A percentile compares a stretch with the other conserved stretches of the same genome.
These are phyloP conservation scores for Drosophila mulleri DNA, from an alignment of 2,888 invertebrate genomes.

Conservation along the genomic window DNA sequence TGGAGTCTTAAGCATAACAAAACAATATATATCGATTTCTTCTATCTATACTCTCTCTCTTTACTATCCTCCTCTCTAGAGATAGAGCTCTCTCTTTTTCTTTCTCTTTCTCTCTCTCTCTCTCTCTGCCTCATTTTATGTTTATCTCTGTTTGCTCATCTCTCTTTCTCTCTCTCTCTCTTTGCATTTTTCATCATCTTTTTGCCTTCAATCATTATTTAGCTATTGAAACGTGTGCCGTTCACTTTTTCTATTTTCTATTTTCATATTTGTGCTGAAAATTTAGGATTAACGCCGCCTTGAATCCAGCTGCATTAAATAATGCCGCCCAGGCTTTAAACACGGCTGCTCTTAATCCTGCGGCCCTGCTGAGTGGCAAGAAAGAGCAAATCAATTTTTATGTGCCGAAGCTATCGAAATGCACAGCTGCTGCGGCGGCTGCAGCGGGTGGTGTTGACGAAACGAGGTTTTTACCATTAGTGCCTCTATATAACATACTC, in stretches of 20 bases:
- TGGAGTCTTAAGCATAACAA: no score
- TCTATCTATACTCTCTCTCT: no score
- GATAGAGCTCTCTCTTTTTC: neutral
- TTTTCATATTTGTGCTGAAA: conserved; percentile 49
- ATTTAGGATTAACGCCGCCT: conserved; percentile 79
- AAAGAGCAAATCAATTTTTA: conserved; percentile 83
- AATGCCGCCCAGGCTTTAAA: conserved; percentile 80
- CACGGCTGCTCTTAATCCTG: conserved; percentile 80
- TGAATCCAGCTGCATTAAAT: conserved; percentile 79
- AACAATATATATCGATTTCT: no score
- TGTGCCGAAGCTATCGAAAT: conserved; percentile 80
- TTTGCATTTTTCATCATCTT: conserved; percentile 7
- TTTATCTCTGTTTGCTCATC: neutral
- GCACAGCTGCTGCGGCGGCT: conserved; percentile 56
- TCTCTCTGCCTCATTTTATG: neutral
- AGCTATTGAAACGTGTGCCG: conserved; percentile 25
- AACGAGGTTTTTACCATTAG: conserved; percentile 78
- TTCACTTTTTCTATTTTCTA: conserved; percentile 42
- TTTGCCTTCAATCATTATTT: conserved; percentile 19
- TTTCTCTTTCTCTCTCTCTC: no score
- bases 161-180: conserved; percentile 9
- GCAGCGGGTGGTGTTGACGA: conserved; percentile 65
- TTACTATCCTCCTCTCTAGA: no score
- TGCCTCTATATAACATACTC: conserved; percentile 24
- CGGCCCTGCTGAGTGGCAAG: conserved; percentile 77